phyloP scores from a whole-genome alignment of 2,888 invertebrate species.

The Smittia aterrima region DNA sequence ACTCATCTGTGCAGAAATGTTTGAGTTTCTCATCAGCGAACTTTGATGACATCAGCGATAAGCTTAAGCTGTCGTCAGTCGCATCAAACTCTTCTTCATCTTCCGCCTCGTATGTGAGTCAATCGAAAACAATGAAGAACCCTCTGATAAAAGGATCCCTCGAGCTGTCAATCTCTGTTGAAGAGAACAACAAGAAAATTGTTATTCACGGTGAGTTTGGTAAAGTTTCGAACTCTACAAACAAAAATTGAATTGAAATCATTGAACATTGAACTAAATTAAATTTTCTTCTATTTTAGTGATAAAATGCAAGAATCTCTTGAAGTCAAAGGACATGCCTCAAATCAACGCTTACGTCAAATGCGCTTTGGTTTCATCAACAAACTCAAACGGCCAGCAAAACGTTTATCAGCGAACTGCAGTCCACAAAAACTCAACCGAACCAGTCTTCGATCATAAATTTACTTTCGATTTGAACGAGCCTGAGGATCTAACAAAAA shows the following conservation, averaged over 20 bases:
- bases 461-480: slow-evolving; percentile 61
- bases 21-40: slow-evolving; percentile 45
- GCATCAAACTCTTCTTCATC: slow-evolving; percentile 13
- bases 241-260: neutral
- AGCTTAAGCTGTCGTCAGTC: slow-evolving; percentile 25
- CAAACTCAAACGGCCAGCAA: slow-evolving; percentile 23
- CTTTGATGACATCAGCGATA: slow-evolving; percentile 52
- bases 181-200: slow-evolving; percentile 57
- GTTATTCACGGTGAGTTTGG: slow-evolving; percentile 67
- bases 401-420: slow-evolving; percentile 71
- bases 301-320: slow-evolving; percentile 72
- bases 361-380: slow-evolving; percentile 47
- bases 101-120: neutral
- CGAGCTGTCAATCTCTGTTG: slow-evolving; percentile 62
- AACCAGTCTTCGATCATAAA: slow-evolving; percentile 77
- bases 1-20: slow-evolving; percentile 33
- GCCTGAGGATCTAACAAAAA: slow-evolving; percentile 57
- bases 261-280: neutral
- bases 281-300: slow-evolving; percentile 55
- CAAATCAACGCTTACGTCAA: slow-evolving; percentile 79
- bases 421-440: slow-evolving; percentile 73
- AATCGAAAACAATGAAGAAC: neutral
- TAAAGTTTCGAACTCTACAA: slow-evolving; percentile 26
- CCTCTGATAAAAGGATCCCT: slow-evolving; percentile 57
- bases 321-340: slow-evolving; percentile 62